Base-by-base conservation (phyloP, 2,113 vertebrate genomes). In the Petromus typicus region DNA sequence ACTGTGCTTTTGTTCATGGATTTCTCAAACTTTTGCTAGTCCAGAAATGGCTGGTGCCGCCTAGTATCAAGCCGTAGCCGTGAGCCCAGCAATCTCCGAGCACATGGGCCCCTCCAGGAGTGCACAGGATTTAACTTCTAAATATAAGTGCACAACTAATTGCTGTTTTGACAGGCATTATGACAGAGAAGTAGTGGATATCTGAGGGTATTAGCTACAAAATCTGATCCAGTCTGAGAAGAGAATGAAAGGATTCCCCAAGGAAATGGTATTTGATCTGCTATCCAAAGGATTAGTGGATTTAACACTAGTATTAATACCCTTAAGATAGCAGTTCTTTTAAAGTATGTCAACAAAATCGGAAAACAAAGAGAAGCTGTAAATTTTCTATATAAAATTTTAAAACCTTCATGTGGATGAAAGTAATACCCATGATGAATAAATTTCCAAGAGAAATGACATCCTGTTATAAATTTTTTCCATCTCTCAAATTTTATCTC, bases 241-340 rank as follows among this genome's bases (percentile, higher is more conserved):
- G 67, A 37, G 71, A 87, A 92, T 56, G 69, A 83, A 93, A 82
- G 69, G 48, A 51, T 86, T 90, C 66, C 73, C 78, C 57, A 43
- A 75, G 82, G 86, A 96, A 95, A 82, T 89, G 66, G 48, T 76
- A 16, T 91, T 91, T 90, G 90, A 90, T 96, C 76, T 93, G 12
- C 82, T 90, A 76, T 11, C 94, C 48, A 86, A 63, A 67, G 78
- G 82, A 93, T 90, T 91, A 57, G 82, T 51, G 57, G 73, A 88
- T 95, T 90, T 75, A 88, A 88, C 56, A 71, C 34, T 64, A 64
- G 16, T 90, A 40, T 83, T 76, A 67, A 83, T 90, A 81, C n/a
- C 32, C 57, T 95, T 69, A 61, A 89, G 37, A 51, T 89, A 81
- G 40, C 25, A 37, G 78, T 25, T n/a, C 48, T 90, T 61, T 64